phyloP scores from a whole-genome alignment of 2,888 invertebrate species.

The Merodon equestris region DNA sequence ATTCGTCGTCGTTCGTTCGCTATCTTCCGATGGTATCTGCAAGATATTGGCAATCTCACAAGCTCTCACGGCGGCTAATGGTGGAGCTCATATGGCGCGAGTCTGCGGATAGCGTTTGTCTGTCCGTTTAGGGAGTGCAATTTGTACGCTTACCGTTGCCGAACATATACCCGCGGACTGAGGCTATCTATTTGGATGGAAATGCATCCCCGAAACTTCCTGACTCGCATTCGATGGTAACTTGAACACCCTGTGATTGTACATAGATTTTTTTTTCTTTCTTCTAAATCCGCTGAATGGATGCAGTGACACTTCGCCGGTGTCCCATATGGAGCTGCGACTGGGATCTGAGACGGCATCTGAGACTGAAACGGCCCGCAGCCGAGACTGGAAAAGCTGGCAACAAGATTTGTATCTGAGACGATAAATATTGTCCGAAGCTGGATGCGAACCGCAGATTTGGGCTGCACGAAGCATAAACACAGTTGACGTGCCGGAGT shows the following conservation, averaged over 20 bases:
- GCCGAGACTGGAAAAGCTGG: constrained; percentile 21
- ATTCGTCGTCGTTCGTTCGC: constrained; percentile 38
- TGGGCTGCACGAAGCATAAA: constrained; percentile 5
- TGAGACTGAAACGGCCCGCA: no score
- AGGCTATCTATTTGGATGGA: not conserved
- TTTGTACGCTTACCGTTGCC: constrained; percentile 15
- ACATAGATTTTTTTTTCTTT: constrained; percentile 7
- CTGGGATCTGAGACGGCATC: no score
- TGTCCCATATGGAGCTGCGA: constrained; percentile 54
- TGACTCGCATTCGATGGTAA: constrained; percentile 5
- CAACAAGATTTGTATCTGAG: constrained; percentile 59
- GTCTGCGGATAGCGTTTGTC: constrained; percentile 8
- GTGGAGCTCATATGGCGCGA: constrained; percentile 8
- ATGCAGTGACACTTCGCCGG: constrained; percentile 46
- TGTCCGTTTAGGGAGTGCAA: constrained; percentile 36
- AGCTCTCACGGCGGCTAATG: constrained; percentile 21
- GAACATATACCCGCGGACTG: constrained; percentile 7
- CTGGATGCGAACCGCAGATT: constrained; percentile 35
- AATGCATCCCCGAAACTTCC: constrained; percentile 28
- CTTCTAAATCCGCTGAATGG: constrained; percentile 19
- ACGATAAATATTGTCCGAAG: constrained; percentile 56
- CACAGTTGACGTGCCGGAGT: not conserved
- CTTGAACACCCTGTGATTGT: not conserved
- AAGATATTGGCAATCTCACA: constrained; percentile 39
- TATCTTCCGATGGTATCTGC: constrained; percentile 55